Base-by-base conservation (phyloP, 2,797 vertebrate species). In the Danio albolineatus region DNA sequence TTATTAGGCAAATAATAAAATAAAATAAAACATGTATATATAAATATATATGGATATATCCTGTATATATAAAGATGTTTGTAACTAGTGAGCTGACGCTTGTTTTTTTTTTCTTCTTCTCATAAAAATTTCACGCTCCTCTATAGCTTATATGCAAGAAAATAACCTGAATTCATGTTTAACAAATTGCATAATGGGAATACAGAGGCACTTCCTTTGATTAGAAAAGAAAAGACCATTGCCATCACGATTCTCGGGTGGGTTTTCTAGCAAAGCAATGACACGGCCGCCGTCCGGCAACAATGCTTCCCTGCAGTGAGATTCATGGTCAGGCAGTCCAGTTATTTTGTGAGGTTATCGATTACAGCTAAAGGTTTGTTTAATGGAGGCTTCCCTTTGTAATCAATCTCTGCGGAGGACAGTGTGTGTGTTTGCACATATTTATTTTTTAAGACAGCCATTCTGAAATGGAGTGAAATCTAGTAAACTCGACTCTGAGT, bases 181-280 rank as follows among this genome's bases (percentile, higher is more conserved):
- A 92, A 94, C 91, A 93, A 94, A 94, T 94, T 95, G 94, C 94
- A 95, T 95, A 94, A 94, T 93, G 93, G 93, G 93, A 93, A 94
- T 93, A 93, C 92, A 92, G 92, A 95, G 94, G 94, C 94, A 94
- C 94, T 94, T 95, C 92, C 93, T 93, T 92, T 92, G 92, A 92
- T 92, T 91, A 90, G 90, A 93, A 92, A 93, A 93, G 84, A 91
- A 87, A 87, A 90, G 89, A 89, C 89, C 87, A 85, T 91, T 88
- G 90, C 91, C 90, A 78, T 89, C 85, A 79, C 87, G 82, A 86
- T 83, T 85, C 86, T 85, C 79, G 80, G 88, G 86, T 90, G 90
- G 82, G 85, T 89, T 88, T 88, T 90, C 87, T 89, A 85, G 76
- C 76, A 84, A 90, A 90, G 90, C 81, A 91, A 90, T 88, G 89